Conservation (phyloP, 1,140 invertebrate genomes). For the Amyelois transitella region DNA sequence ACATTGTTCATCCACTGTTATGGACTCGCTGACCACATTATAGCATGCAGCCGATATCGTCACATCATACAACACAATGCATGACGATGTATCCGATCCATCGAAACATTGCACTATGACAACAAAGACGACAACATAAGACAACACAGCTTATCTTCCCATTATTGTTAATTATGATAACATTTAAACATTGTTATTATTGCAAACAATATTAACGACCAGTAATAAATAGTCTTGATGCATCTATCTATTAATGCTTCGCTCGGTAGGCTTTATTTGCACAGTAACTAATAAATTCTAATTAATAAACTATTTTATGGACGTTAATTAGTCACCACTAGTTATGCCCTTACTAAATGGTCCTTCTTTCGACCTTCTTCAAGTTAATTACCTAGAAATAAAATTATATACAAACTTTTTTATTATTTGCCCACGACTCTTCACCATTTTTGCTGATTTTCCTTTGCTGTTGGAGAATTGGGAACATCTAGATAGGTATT, state of each 20-base stretch:
- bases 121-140: neutral
- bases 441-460: too few relatives aligned
- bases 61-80: slow-evolving; percentile 1
- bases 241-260: too few relatives aligned
- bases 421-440: too few relatives aligned
- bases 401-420: neutral
- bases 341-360: neutral
- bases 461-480: too few relatives aligned
- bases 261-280: neutral
- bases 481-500: too few relatives aligned
- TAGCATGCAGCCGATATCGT: neutral
- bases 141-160: neutral
- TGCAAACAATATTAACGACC: neutral
- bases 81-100: neutral
- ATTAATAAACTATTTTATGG: neutral
- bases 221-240: neutral
- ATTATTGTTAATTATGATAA: neutral
- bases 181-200: neutral
- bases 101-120: neutral
- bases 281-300: neutral
- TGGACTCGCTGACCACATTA: neutral
- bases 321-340: neutral
- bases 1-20: slow-evolving; percentile 23
- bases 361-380: neutral
- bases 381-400: too few relatives aligned